Evolutionary conservation across 2,888 invertebrate genomes (phyloP).

Genomic region (Aethes cnicana): DNA sequence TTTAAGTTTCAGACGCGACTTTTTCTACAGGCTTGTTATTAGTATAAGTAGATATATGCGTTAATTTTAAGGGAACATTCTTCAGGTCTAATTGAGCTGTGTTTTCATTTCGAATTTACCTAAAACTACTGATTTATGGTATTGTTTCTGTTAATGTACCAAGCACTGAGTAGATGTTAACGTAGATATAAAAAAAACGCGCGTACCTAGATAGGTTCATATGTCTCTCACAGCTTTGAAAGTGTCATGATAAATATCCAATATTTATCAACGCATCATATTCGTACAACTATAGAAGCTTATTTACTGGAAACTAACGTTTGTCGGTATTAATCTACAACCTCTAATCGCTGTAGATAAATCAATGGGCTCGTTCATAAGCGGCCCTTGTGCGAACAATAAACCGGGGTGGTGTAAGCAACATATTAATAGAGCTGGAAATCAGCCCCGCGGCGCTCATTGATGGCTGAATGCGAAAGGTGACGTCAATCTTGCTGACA

Average conservation of each 20-base stretch:
- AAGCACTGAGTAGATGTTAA: too few species aligned
- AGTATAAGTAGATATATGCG: too few species aligned
- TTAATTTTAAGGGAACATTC: too few species aligned
- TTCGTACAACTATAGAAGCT: background rate
- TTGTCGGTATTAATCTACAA: slow-evolving; percentile 10
- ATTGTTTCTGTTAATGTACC: too few species aligned
- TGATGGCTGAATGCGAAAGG: slow-evolving; percentile 63
- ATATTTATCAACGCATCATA: background rate
- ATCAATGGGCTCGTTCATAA: slow-evolving; percentile 4
- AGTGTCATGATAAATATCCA: background rate
- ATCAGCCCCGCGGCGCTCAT: slow-evolving; percentile 51
- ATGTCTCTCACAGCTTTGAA: background rate
- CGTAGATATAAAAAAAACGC: too few species aligned
- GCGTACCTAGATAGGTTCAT: too few species aligned
- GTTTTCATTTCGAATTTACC: too few species aligned
- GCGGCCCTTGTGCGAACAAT: slow-evolving; percentile 6
- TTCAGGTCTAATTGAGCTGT: too few species aligned
- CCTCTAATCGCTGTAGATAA: slow-evolving; percentile 6
- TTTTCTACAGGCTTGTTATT: too few species aligned
- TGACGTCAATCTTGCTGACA: slow-evolving; percentile 71
- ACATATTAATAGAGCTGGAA: slow-evolving; percentile 51
- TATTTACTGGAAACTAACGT: background rate
- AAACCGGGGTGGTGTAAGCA: slow-evolving; percentile 35
- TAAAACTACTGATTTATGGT: too few species aligned
- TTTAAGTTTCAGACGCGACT: too few species aligned